A percentile compares a stretch with the other conserved stretches of the same genome.
phyloP scores from a whole-genome alignment of 2,113 vertebrate species.

The Solea senegalensis region DNA sequence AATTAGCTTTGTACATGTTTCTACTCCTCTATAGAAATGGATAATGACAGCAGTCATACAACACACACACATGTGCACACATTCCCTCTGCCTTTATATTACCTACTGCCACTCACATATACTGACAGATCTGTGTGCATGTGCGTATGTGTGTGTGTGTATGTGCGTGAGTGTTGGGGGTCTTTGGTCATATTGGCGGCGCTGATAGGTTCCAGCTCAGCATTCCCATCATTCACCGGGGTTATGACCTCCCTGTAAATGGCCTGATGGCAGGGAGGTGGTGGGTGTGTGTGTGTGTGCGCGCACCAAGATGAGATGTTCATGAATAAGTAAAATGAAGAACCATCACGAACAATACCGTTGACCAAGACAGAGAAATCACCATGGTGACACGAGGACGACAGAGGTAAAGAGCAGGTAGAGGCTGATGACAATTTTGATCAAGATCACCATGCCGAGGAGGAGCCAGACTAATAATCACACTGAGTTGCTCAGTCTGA shows the following conservation, averaged over 20 bases:
- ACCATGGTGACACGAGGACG: constrained; percentile 13
- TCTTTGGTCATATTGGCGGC: constrained; percentile 55
- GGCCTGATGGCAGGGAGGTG: constrained; percentile 55
- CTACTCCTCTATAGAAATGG: constrained; percentile 62
- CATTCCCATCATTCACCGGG: constrained; percentile 76
- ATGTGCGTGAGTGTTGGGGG: not conserved
- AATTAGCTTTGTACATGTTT: constrained; percentile 45
- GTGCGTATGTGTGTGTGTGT: constrained; percentile 5
- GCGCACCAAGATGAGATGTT: constrained; percentile 21
- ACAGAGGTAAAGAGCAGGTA: constrained; percentile 8
- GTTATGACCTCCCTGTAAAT: constrained; percentile 79
- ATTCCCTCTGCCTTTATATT: constrained; percentile 11
- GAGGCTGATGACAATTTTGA: constrained; percentile 9
- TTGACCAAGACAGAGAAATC: constrained; percentile 24
- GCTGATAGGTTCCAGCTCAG: constrained; percentile 73
- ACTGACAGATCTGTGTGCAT: constrained; percentile 30
- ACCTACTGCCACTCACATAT: constrained; percentile 7
- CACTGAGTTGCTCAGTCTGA: not conserved
- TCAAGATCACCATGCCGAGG: constrained; percentile 17
- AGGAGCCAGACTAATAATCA: constrained; percentile 1
- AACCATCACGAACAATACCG: constrained; percentile 26
- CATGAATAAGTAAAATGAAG: constrained; percentile 50
- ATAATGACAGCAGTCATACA: constrained; percentile 69
- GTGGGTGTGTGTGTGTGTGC: constrained; percentile 47
- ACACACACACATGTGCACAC: constrained; percentile 27